phyloP scores from a whole-genome alignment of 2,113 vertebrate genomes.

The Piaya cayana region DNA sequence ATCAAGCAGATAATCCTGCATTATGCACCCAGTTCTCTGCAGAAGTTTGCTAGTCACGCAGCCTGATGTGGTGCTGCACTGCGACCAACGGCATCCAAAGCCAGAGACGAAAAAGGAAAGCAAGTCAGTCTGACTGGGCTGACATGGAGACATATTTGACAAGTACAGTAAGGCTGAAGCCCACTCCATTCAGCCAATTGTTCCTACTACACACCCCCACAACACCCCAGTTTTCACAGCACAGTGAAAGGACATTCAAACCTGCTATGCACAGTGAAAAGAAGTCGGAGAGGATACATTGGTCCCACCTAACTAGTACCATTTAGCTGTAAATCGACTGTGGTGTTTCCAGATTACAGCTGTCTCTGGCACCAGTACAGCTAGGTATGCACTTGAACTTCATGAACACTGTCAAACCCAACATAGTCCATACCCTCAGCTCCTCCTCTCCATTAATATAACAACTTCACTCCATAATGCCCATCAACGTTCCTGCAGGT shows the following conservation, averaged over 20 bases:
- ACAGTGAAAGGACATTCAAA: background rate
- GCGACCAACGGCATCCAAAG: background rate
- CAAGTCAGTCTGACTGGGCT: background rate
- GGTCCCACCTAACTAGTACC: background rate
- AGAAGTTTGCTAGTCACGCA: background rate
- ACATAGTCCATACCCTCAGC: background rate
- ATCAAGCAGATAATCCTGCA: background rate
- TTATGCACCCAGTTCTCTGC: fast-evolving
- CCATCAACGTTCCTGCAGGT: background rate
- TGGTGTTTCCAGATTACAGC: background rate
- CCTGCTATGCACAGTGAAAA: background rate
- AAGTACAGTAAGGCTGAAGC: background rate
- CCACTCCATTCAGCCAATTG: background rate
- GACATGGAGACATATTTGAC: background rate
- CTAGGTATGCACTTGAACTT: background rate
- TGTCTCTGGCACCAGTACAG: background rate
- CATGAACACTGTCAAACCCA: background rate
- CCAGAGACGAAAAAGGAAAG: background rate
- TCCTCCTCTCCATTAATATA: background rate
- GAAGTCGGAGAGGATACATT: background rate
- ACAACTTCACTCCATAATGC: background rate
- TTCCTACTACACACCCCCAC: background rate
- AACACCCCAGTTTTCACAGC: background rate
- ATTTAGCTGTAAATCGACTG: background rate
- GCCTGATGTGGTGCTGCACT: background rate